Conservation (phyloP, 2,888 invertebrate genomes). For the Phortica magna region DNA sequence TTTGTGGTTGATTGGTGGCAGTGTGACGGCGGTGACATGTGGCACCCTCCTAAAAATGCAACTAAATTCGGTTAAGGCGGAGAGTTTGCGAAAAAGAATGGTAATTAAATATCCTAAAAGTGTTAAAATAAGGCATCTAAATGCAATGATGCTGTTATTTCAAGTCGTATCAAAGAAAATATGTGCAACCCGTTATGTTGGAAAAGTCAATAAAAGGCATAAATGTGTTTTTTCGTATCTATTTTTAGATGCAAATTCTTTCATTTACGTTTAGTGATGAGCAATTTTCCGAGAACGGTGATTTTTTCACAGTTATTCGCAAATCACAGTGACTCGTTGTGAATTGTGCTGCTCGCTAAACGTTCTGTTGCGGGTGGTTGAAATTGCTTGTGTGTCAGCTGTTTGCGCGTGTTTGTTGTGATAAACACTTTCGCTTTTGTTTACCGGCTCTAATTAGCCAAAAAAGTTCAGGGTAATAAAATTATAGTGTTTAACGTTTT, state of each 20-base stretch:
- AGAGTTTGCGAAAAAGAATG: conserved; percentile 78
- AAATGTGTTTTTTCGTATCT: conserved; percentile 26
- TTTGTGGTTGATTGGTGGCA: conserved; percentile 76
- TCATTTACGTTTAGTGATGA: no score
- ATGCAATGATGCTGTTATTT: neutral
- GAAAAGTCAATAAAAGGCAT: conserved; percentile 26
- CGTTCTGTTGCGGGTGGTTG: neutral
- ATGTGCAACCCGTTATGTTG: neutral
- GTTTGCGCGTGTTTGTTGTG: conserved; percentile 38
- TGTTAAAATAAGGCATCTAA: neutral
- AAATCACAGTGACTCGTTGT: neutral
- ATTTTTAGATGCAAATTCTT: conserved; percentile 36
- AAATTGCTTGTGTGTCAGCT: conserved; percentile 29
- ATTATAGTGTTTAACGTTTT: neutral
- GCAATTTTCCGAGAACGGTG: no score
- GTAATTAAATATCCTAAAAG: conserved; percentile 29
- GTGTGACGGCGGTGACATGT: conserved; percentile 77
- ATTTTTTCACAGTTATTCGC: no score
- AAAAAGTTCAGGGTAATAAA: neutral
- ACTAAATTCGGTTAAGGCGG: conserved; percentile 78
- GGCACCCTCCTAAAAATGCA: conserved; percentile 76
- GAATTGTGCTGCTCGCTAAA: conserved; percentile 4
- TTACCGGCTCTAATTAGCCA: neutral
- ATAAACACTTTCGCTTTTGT: conserved; percentile 34
- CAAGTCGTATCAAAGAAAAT: no score